Percentiles rank a stretch among this genome's conserved stretches.
Evolutionary conservation across 2,113 vertebrate genomes (phyloP).

Genomic region (Python bivittatus): DNA sequence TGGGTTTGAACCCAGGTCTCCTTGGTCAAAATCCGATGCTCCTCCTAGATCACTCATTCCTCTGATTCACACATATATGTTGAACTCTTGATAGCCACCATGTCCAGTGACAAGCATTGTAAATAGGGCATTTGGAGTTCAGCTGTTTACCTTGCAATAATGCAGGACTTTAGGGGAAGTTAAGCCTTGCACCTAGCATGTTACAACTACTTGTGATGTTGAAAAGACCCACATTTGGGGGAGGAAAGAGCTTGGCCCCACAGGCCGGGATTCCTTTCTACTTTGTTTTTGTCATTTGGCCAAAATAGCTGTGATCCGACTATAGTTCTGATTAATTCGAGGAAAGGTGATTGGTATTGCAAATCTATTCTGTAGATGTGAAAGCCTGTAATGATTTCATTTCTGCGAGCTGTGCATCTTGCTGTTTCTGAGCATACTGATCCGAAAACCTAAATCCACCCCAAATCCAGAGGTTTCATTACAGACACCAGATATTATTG

Average conservation of each 20-base stretch:
- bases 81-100: neutral
- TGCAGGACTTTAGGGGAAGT: neutral
- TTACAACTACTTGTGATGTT: neutral
- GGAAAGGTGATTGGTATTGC: neutral
- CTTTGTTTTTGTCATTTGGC: neutral
- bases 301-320: neutral
- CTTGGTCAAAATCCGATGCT: neutral
- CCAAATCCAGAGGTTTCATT: neutral
- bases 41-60: neutral
- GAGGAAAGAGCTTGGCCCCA: neutral
- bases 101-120: neutral
- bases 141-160: neutral
- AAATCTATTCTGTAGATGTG: neutral
- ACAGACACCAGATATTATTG: neutral
- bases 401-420: neutral
- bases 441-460: neutral
- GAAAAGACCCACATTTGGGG: neutral
- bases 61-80: neutral
- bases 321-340: neutral
- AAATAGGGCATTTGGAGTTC: neutral
- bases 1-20: neutral
- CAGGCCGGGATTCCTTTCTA: neutral
- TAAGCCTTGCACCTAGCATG: neutral
- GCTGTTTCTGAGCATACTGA: neutral
- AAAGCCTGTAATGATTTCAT: neutral